Percentiles rank a stretch among this genome's conserved stretches.
phyloP scores from a whole-genome alignment of 2,797 vertebrate genomes.

The Paratrypauchen microcephalus region DNA sequence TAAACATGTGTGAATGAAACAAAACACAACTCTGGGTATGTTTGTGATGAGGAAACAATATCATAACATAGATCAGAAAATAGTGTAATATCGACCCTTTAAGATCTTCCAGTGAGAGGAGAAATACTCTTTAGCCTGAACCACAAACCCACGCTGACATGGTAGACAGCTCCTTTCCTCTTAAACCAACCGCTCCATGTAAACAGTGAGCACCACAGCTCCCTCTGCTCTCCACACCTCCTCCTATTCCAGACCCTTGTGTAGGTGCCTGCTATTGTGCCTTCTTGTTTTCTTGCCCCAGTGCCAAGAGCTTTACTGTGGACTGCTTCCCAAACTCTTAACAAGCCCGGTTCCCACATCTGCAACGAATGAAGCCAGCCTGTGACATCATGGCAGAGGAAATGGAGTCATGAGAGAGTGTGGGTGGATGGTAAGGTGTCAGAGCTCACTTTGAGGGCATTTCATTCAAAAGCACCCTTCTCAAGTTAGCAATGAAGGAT shows the following conservation, averaged over 20 bases:
- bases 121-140: too few species aligned
- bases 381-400: slow-evolving; percentile 71
- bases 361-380: slow-evolving; percentile 65
- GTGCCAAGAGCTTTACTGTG: slow-evolving; percentile 51
- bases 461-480: slow-evolving; percentile 24
- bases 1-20: too few species aligned
- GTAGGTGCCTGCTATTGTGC: slow-evolving; percentile 63
- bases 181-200: background rate
- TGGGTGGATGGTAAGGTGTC: slow-evolving; percentile 50
- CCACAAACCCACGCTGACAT: too few species aligned
- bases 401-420: slow-evolving; percentile 47
- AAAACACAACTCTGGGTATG: too few species aligned
- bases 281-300: slow-evolving; percentile 46
- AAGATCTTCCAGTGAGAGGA: too few species aligned
- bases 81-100: too few species aligned
- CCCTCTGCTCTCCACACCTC: slow-evolving; percentile 19
- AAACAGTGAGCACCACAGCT: background rate
- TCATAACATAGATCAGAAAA: too few species aligned
- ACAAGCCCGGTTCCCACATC: slow-evolving; percentile 60
- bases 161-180: background rate
- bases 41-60: too few species aligned
- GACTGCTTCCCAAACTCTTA: slow-evolving; percentile 69
- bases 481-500: background rate
- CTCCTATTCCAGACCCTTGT: slow-evolving; percentile 23
- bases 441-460: slow-evolving; percentile 25